Percentiles rank a stretch among this genome's conserved stretches.
Evolutionary conservation across 2,888 invertebrate species (phyloP).

Genomic region (Hololepta plana): DNA sequence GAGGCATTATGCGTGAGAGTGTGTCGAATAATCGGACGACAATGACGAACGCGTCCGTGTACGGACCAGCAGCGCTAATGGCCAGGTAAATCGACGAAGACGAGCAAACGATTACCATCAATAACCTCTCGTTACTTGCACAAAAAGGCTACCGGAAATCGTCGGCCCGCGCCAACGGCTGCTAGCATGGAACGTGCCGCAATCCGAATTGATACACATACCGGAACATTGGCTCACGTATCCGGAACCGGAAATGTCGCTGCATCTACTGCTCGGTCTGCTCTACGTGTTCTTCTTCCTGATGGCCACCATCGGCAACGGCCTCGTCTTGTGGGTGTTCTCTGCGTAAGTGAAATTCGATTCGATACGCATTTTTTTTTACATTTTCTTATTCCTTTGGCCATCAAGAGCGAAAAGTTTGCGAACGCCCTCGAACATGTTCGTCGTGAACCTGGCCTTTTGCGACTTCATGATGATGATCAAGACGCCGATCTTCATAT

Average conservation of each 20-base stretch:
- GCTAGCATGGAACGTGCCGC: slow-evolving; percentile 60
- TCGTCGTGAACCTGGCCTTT: slow-evolving; percentile 66
- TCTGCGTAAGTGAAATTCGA: slow-evolving; percentile 39
- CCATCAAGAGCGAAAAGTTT: slow-evolving; percentile 45
- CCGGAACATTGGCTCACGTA: slow-evolving; percentile 68
- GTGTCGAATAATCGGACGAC: too few species aligned
- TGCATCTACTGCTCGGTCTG: slow-evolving; percentile 62
- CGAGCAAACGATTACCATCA: too few species aligned
- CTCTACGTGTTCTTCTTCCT: slow-evolving; percentile 59
- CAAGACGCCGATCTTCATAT: slow-evolving; percentile 71
- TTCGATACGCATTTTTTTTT: not conserved
- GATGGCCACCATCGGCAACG: slow-evolving; percentile 60
- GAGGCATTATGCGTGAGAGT: too few species aligned
- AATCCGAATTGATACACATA: slow-evolving; percentile 56
- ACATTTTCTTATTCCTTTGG: slow-evolving; percentile 2
- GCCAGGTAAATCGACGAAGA: too few species aligned
- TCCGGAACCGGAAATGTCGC: slow-evolving; percentile 62
- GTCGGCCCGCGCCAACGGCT: slow-evolving; percentile 26
- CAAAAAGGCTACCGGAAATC: too few species aligned
- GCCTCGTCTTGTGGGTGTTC: slow-evolving; percentile 72
- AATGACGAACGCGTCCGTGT: too few species aligned
- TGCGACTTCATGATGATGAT: slow-evolving; percentile 79
- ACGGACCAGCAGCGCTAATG: too few species aligned
- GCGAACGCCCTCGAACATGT: slow-evolving; percentile 66
- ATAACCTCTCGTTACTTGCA: too few species aligned